Evolutionary conservation across 2,888 invertebrate species (phyloP).

Genomic region (Habrosyne pyritoides): DNA sequence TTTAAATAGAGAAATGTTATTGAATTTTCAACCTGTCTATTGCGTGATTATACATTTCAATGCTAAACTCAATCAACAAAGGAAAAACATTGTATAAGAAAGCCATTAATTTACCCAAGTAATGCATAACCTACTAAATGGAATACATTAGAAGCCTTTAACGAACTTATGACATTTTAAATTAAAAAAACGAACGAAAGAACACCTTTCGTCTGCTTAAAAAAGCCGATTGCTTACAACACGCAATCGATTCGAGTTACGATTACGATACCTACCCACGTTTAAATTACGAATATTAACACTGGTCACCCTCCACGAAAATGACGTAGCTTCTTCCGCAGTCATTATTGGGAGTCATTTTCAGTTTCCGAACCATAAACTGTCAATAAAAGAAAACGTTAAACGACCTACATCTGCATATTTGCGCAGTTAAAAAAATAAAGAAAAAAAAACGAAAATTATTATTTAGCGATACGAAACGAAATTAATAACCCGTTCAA

Average conservation of each 20-base stretch:
- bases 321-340: conserved; percentile 38
- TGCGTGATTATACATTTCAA: not conserved
- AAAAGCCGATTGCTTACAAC: not conserved
- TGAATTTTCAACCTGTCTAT: not conserved
- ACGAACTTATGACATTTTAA: conserved; percentile 52
- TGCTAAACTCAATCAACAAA: not conserved
- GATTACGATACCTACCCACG: not conserved
- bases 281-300: not conserved
- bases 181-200: conserved; percentile 32
- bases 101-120: not conserved
- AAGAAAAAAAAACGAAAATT: conserved; percentile 51
- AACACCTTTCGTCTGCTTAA: conserved; percentile 51
- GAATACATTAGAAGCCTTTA: conserved; percentile 44
- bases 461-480: conserved; percentile 42
- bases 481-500: conserved; percentile 72
- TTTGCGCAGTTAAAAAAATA: conserved; percentile 65
- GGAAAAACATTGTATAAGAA: not conserved
- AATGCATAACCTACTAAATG: not conserved
- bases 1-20: not conserved
- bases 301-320: conserved; percentile 22
- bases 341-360: conserved; percentile 65
- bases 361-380: conserved; percentile 80
- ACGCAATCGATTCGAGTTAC: not conserved
- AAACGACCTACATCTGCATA: conserved; percentile 71
- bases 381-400: conserved; percentile 78